A percentile compares a stretch with the other conserved stretches of the same genome.
Conservation (phyloP, 2,888 invertebrate species). For the Agrochola lota region DNA sequence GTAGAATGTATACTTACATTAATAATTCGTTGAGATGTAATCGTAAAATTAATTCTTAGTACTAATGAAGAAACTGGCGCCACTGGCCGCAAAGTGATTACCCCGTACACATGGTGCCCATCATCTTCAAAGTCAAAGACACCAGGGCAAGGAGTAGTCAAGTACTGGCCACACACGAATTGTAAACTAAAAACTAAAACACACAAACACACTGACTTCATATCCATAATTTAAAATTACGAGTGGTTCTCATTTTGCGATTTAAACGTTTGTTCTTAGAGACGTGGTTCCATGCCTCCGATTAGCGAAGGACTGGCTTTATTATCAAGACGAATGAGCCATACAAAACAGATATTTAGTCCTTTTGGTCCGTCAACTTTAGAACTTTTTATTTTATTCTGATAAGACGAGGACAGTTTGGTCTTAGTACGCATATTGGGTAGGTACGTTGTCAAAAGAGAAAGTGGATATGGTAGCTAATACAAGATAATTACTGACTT, state of each 20-base stretch:
- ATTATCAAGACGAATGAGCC: conserved; percentile 61
- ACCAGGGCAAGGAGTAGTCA: conserved; percentile 80
- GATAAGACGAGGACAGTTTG: background rate
- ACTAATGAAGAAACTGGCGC: conserved; percentile 72
- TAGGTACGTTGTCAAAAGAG: background rate
- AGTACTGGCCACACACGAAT: conserved; percentile 72
- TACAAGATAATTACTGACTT: background rate
- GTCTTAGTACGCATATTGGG: background rate
- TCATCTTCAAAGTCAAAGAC: conserved; percentile 79
- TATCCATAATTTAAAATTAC: too few species aligned
- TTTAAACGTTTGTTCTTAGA: conserved; percentile 58
- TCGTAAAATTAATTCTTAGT: conserved; percentile 77
- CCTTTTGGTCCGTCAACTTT: conserved; percentile 57
- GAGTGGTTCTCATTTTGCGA: conserved; percentile 54
- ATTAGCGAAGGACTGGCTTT: conserved; percentile 70
- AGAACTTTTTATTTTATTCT: conserved; percentile 44
- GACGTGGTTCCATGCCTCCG: conserved; percentile 71
- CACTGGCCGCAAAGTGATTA: conserved; percentile 73
- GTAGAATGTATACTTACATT: conserved; percentile 73
- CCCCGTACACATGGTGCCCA: conserved; percentile 74
- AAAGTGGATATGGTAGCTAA: conserved; percentile 9
- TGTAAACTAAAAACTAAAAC: conserved; percentile 68
- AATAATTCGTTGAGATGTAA: conserved; percentile 72
- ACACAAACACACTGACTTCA: conserved; percentile 37
- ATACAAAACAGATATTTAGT: conserved; percentile 51